Conservation (phyloP, 2,113 vertebrate species). For the Calonectris borealis region DNA sequence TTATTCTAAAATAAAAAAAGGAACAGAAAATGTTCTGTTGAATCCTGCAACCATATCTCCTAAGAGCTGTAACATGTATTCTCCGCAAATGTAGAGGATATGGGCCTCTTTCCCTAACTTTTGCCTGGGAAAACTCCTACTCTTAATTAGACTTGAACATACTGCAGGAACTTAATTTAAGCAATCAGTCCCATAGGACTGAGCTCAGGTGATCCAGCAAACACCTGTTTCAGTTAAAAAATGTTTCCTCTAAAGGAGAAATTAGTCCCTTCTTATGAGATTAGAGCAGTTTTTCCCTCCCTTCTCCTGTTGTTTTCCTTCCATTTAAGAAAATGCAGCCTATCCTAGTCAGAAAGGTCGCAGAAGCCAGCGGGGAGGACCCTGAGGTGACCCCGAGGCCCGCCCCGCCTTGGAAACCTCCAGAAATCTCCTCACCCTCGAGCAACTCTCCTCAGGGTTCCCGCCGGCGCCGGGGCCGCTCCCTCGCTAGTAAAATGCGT, state of each 20-base stretch:
- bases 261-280: accelerated
- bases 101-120: not conserved
- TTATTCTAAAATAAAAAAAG: not conserved
- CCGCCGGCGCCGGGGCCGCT: not conserved
- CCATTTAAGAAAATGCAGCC: accelerated
- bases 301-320: not conserved
- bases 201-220: not conserved
- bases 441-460: too few relatives aligned
- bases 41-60: not conserved
- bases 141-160: not conserved
- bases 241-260: not conserved
- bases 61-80: accelerated
- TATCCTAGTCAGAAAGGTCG: accelerated
- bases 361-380: accelerated
- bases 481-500: accelerated
- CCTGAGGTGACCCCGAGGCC: not conserved
- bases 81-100: not conserved
- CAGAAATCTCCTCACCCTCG: accelerated
- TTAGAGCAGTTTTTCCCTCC: accelerated
- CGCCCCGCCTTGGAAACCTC: accelerated
- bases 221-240: not conserved
- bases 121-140: not conserved
- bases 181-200: not conserved
- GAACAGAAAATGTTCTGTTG: accelerated
- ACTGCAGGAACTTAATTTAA: not conserved